phyloP scores from a whole-genome alignment of 1,140 invertebrate species.

The Bombus difficillimus region DNA sequence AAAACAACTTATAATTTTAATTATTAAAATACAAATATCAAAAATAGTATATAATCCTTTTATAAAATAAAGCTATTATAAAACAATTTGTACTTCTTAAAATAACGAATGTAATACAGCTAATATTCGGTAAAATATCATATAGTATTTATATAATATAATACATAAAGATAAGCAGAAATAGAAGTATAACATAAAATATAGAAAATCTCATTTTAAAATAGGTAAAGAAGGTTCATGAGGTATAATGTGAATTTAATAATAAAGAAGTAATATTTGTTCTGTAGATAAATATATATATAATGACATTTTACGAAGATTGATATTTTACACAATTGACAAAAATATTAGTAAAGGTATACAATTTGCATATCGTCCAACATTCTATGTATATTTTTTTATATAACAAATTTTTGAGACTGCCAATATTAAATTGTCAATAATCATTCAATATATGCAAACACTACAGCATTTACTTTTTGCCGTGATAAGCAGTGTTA shows the following conservation, averaged over 20 bases:
- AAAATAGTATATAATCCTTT: slow-evolving; percentile 31
- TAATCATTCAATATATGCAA: slow-evolving; percentile 18
- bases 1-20: slow-evolving; percentile 30
- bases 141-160: neutral
- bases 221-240: neutral
- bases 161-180: slow-evolving; percentile 10
- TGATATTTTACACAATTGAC: slow-evolving; percentile 18
- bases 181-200: slow-evolving; percentile 12
- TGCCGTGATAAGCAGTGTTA: slow-evolving; percentile 50
- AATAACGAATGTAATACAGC: slow-evolving; percentile 31
- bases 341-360: slow-evolving; percentile 6
- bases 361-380: slow-evolving; percentile 45
- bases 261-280: neutral
- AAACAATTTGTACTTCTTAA: slow-evolving; percentile 14
- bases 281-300: slow-evolving; percentile 31
- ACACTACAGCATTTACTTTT: slow-evolving; percentile 19
- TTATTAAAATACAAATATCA: slow-evolving; percentile 40
- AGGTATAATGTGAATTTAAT: neutral
- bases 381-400: slow-evolving; percentile 40
- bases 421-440: slow-evolving; percentile 31
- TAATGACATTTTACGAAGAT: slow-evolving; percentile 6
- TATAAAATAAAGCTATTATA: slow-evolving; percentile 28
- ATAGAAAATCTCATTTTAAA: slow-evolving; percentile 39
- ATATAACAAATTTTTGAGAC: slow-evolving; percentile 30
- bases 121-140: slow-evolving; percentile 25